Percentiles rank a stretch among this genome's conserved stretches.
Evolutionary conservation across 2,797 vertebrate genomes (phyloP).

Genomic region (Pseudopleuronectes americanus): DNA sequence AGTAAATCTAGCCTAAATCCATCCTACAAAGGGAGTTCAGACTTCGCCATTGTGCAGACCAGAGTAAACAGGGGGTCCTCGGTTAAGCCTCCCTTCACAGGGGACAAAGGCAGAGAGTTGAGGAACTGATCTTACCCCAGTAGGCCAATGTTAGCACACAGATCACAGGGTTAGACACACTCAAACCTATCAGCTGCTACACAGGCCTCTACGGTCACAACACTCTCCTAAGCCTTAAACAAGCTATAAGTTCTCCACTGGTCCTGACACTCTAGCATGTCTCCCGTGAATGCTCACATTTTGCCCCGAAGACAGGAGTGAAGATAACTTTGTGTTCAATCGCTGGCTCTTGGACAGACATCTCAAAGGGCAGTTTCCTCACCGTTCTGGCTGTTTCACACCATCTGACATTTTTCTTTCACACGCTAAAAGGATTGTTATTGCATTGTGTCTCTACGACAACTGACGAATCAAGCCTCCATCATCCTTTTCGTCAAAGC

Average conservation of each 20-base stretch:
- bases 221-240: slow-evolving; percentile 73
- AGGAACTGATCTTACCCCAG: slow-evolving; percentile 80
- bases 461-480: slow-evolving; percentile 61
- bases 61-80: slow-evolving; percentile 87
- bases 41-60: slow-evolving; percentile 85
- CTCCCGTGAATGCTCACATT: slow-evolving; percentile 72
- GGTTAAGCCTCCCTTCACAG: slow-evolving; percentile 80
- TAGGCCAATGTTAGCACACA: slow-evolving; percentile 82
- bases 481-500: slow-evolving; percentile 60
- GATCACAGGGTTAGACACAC: slow-evolving; percentile 83
- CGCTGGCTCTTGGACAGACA: slow-evolving; percentile 46
- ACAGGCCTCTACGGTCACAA: slow-evolving; percentile 74
- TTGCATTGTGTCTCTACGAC: slow-evolving; percentile 64
- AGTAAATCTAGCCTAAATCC: slow-evolving; percentile 90
- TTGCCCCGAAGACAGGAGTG: slow-evolving; percentile 63
- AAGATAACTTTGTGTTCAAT: slow-evolving; percentile 69
- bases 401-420: slow-evolving; percentile 59
- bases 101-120: slow-evolving; percentile 76
- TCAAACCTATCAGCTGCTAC: slow-evolving; percentile 80
- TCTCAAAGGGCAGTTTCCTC: slow-evolving; percentile 55
- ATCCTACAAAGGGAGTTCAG: slow-evolving; percentile 87
- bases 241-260: slow-evolving; percentile 70
- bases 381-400: slow-evolving; percentile 52
- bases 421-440: slow-evolving; percentile 68
- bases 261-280: slow-evolving; percentile 65